These are phyloP conservation scores for Calliphora vomitoria DNA, from an alignment of 2,888 invertebrate species.

Conservation along the genomic window DNA sequence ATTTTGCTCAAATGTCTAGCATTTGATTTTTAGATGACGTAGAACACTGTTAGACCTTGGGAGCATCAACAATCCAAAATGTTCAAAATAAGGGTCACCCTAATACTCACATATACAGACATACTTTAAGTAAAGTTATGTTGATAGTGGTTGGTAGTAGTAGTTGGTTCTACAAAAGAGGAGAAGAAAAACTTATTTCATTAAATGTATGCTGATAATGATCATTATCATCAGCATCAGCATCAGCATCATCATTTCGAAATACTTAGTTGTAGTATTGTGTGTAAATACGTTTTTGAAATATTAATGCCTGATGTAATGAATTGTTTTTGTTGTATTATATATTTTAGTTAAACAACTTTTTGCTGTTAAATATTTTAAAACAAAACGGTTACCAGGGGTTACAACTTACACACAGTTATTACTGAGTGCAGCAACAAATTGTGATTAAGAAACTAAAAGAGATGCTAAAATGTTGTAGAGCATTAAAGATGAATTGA, in stretches of 20 bases:
- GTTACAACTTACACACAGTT: neutral
- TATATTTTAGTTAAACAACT: constrained; percentile 32
- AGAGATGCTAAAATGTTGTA: neutral
- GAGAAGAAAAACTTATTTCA: constrained; percentile 55
- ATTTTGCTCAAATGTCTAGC: too few relatives aligned
- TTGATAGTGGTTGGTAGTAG: neutral
- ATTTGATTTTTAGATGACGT: too few relatives aligned
- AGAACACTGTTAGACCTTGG: too few relatives aligned
- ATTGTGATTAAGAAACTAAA: neutral
- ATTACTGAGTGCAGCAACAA: neutral
- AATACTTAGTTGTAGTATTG: constrained; percentile 39
- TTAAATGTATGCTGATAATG: constrained; percentile 52
- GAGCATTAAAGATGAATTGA: neutral
- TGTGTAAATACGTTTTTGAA: constrained; percentile 51
- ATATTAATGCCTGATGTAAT: constrained; percentile 46
- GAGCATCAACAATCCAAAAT: too few relatives aligned
- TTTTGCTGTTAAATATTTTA: constrained; percentile 26
- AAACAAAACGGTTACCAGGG: constrained; percentile 24
- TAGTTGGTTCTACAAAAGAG: constrained; percentile 4
- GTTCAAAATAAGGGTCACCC: too few relatives aligned
- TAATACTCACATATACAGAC: neutral
- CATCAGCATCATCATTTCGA: neutral
- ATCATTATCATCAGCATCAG: constrained; percentile 3
- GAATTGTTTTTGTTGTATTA: constrained; percentile 30
- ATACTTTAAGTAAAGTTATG: constrained; percentile 6